Evolutionary conservation across 2,113 vertebrate genomes (phyloP).

Genomic region (Mormyrus lacerda): DNA sequence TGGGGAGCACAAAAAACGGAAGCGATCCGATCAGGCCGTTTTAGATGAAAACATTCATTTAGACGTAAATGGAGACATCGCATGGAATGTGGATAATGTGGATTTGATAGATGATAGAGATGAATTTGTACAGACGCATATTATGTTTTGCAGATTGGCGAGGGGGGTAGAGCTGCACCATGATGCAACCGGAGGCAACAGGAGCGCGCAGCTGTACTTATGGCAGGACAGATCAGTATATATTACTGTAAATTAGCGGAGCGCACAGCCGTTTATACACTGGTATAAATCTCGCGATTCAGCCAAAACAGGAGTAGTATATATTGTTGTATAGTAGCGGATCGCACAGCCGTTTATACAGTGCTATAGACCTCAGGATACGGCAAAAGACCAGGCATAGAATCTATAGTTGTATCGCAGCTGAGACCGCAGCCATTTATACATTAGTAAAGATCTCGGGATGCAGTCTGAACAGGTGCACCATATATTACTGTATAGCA

Average conservation of each 20-base stretch:
- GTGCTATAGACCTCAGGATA: neutral
- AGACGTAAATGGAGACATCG: neutral
- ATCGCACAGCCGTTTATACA: neutral
- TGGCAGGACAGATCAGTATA: neutral
- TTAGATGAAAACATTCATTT: neutral
- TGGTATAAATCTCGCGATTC: neutral
- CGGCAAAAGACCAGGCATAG: neutral
- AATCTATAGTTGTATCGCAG: neutral
- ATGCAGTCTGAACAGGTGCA: neutral
- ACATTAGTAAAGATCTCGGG: neutral
- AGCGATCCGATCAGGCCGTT: neutral
- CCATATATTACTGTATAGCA: no score
- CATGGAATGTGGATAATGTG: neutral
- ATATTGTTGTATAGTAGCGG: neutral
- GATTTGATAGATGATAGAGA: neutral
- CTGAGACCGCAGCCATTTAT: neutral
- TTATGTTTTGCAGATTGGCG: neutral
- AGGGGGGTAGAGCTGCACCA: constrained; percentile 33
- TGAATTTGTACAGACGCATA: neutral
- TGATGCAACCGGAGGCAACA: constrained; percentile 68
- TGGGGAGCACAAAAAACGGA: neutral
- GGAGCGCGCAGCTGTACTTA: neutral
- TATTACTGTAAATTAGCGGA: neutral
- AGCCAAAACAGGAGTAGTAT: no score
- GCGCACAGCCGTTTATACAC: neutral